Conservation (phyloP, 2,797 vertebrate species). For the Liasis olivaceus region DNA sequence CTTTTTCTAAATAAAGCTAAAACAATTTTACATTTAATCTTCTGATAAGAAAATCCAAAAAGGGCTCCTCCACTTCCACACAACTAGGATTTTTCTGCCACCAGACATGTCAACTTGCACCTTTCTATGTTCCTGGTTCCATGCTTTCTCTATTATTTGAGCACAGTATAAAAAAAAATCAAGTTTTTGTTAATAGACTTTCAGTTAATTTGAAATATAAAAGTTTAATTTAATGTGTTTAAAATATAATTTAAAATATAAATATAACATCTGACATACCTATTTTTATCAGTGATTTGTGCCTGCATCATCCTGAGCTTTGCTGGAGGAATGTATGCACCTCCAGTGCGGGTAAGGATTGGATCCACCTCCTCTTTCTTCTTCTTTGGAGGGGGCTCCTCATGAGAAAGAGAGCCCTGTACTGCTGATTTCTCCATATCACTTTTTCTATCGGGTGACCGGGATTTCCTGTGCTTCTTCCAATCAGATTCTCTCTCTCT, state of each 20-base stretch:
- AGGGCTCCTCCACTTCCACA: background rate
- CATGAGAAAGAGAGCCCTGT: constrained; percentile 66
- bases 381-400: constrained; percentile 86
- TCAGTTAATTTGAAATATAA: background rate
- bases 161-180: background rate
- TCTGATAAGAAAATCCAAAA: background rate
- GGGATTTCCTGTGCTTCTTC: constrained; percentile 75
- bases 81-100: background rate
- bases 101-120: too few relatives aligned
- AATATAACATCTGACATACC: constrained; percentile 69
- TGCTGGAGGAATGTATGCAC: constrained; percentile 96
- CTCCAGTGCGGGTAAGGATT: constrained; percentile 93
- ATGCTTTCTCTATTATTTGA: background rate
- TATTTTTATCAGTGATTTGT: constrained; percentile 96
- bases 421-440: constrained; percentile 58
- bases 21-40: background rate
- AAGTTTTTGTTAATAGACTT: background rate
- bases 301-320: constrained; percentile 98
- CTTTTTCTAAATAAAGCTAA: background rate
- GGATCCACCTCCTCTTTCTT: constrained; percentile 94
- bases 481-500: constrained; percentile 74
- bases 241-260: background rate
- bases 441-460: constrained; percentile 74
- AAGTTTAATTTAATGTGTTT: background rate
- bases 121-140: background rate